These are phyloP conservation scores for Hydrotaea cyrtoneurina DNA, from an alignment of 2,888 invertebrate species.

Conservation along the genomic window DNA sequence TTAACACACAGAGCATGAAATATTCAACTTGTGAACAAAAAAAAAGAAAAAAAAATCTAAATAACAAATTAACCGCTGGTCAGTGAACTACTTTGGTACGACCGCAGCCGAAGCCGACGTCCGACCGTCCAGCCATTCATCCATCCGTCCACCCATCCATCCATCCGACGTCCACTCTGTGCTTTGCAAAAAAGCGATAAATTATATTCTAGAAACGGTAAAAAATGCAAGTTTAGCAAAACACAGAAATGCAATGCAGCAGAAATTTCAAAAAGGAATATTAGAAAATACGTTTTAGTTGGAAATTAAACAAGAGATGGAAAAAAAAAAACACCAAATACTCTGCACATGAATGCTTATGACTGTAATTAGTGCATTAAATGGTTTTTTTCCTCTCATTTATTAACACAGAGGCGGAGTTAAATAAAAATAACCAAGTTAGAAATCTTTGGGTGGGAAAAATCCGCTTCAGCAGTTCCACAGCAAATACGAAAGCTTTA, in stretches of 20 bases:
- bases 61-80: conserved; percentile 62
- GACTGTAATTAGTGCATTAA: conserved; percentile 78
- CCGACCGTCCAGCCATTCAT: not conserved
- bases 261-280: conserved; percentile 41
- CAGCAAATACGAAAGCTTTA: no score
- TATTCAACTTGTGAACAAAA: conserved; percentile 37
- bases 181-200: conserved; percentile 31
- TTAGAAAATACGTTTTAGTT: conserved; percentile 20
- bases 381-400: conserved; percentile 37
- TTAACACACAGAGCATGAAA: conserved; percentile 63
- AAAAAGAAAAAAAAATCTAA: conserved; percentile 19
- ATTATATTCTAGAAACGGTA: conserved; percentile 67
- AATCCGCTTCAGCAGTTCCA: no score
- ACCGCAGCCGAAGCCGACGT: no score
- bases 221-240: conserved; percentile 62
- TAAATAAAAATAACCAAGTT: not conserved
- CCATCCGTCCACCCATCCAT: not conserved
- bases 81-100: conserved; percentile 73
- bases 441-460: no score
- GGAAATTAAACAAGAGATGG: not conserved
- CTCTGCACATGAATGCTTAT: conserved; percentile 73
- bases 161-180: not conserved
- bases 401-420: not conserved
- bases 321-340: conserved; percentile 42
- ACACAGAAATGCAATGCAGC: conserved; percentile 13